phyloP scores from a whole-genome alignment of 2,888 invertebrate species.

The Andrena bucephala region DNA sequence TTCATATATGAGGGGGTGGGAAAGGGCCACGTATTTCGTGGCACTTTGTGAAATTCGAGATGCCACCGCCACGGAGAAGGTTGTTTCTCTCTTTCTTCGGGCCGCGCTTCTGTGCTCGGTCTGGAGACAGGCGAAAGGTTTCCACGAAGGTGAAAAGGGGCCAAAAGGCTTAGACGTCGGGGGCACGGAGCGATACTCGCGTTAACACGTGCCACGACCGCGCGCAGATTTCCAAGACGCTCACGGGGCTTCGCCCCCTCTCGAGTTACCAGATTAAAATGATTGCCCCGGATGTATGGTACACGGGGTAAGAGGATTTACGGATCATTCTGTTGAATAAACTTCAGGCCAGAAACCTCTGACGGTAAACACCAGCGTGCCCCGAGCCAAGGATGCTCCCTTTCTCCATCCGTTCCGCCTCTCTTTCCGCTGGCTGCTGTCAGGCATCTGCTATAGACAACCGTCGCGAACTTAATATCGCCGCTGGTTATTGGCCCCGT shows the following conservation, averaged over 20 bases:
- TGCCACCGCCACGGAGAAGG: background rate
- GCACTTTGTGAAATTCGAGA: slow-evolving; percentile 28
- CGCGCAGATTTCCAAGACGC: slow-evolving; percentile 72
- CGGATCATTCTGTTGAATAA: slow-evolving; percentile 69
- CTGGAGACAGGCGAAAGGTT: slow-evolving; percentile 51
- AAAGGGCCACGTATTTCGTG: slow-evolving; percentile 15
- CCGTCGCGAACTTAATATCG: slow-evolving; percentile 45
- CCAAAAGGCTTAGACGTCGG: slow-evolving; percentile 45
- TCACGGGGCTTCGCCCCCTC: slow-evolving; percentile 69
- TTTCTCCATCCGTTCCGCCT: background rate
- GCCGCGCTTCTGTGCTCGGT: background rate
- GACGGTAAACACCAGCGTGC: slow-evolving; percentile 49
- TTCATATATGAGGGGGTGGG: slow-evolving; percentile 2
- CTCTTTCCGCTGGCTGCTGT: background rate
- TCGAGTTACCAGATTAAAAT: slow-evolving; percentile 66
- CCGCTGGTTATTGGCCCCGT: slow-evolving; percentile 26
- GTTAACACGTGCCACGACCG: slow-evolving; percentile 55
- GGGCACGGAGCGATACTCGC: slow-evolving; percentile 32
- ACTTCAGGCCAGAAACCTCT: slow-evolving; percentile 55
- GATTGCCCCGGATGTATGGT: slow-evolving; percentile 66
- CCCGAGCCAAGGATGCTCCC: background rate
- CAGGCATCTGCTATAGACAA: background rate
- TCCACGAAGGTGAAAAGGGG: slow-evolving; percentile 58
- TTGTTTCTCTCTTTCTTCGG: background rate
- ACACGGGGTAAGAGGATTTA: slow-evolving; percentile 65